phyloP scores from a whole-genome alignment of 2,113 vertebrate species.

The Erinaceus europaeus region DNA sequence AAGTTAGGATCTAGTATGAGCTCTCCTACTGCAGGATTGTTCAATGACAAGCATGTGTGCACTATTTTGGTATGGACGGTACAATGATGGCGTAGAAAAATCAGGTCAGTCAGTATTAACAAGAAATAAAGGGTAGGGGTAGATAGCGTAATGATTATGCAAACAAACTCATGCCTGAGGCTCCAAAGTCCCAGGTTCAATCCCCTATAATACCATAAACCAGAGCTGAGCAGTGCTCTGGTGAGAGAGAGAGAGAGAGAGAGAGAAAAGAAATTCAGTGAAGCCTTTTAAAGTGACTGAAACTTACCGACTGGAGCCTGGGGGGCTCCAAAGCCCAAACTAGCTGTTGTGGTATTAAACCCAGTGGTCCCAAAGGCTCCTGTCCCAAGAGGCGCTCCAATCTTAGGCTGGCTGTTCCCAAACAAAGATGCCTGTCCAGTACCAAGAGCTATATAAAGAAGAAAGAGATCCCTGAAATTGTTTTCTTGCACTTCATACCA shows the following conservation, averaged over 20 bases:
- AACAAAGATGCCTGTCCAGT: slow-evolving; percentile 90
- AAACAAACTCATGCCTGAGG: too few relatives aligned
- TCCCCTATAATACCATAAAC: too few relatives aligned
- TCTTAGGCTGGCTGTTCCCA: slow-evolving; percentile 92
- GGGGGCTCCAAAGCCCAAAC: slow-evolving; percentile 89
- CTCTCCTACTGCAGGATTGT: neutral
- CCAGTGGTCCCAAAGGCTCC: slow-evolving; percentile 87
- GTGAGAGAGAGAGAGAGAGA: too few relatives aligned
- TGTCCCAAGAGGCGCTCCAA: slow-evolving; percentile 88
- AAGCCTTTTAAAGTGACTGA: slow-evolving; percentile 67
- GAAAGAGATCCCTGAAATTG: slow-evolving; percentile 61
- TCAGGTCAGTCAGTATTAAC: slow-evolving; percentile 31
- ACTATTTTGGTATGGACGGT: neutral
- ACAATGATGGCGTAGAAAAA: neutral
- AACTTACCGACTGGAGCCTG: slow-evolving; percentile 93
- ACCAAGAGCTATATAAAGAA: slow-evolving; percentile 83
- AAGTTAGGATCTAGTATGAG: neutral
- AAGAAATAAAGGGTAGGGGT: too few relatives aligned
- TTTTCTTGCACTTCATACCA: too few relatives aligned
- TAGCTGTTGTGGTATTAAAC: slow-evolving; percentile 87
- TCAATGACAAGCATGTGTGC: neutral
- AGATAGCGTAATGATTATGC: too few relatives aligned
- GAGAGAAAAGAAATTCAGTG: slow-evolving; percentile 43
- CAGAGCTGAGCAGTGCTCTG: too few relatives aligned
- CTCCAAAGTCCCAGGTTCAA: too few relatives aligned